Base-by-base conservation (phyloP, 2,888 invertebrate species). In the Helobdella robusta region DNA sequence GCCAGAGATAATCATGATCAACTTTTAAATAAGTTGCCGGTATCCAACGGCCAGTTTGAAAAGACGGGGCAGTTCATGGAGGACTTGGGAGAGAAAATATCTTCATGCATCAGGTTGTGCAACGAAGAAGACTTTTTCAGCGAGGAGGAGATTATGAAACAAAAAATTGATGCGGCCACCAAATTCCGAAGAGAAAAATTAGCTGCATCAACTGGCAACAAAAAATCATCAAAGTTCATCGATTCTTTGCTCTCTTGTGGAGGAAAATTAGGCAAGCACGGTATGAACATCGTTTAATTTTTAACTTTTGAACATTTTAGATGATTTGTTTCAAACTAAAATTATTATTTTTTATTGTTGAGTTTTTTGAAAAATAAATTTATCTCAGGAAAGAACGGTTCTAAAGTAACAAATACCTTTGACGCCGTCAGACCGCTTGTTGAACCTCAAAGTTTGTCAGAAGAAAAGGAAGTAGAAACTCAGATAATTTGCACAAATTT, bases 241-340 rank as follows among this genome's bases (percentile, higher is more conserved):
- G 62, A 65, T 35, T 68, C 66, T 15, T 59, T 72, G 20, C 59
- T 71, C 35, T 68, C 69, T 6, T 72, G 72, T 59, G 72, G 72
- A 18, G 72, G 72, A 48, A 69, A 69, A 32, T 65, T 66, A 54
- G 64, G 69, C 35, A 66, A 67, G 28, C 66, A 67, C 28, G 62
- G 64, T n/a, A 46, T 32, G 40, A 25, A 35, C 25, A n/a, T 32
- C 62, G 2, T 40, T 40, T 40, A 40, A 40, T 40, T 40, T n/a
- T n/a, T n/a, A n/a, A n/a, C n/a, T n/a, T n/a, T n/a, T n/a, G n/a
- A n/a, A n/a, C n/a, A n/a, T n/a, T n/a, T n/a, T n/a, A n/a, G n/a
- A n/a, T n/a, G n/a, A 40, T 15, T 40, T 40, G 11, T n/a, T 40
- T 40, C 11, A 40, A 40, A 40, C n/a, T 40, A 40, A 40, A 15